Conservation (phyloP, 2,113 vertebrate species). For the Scatophagus argus region DNA sequence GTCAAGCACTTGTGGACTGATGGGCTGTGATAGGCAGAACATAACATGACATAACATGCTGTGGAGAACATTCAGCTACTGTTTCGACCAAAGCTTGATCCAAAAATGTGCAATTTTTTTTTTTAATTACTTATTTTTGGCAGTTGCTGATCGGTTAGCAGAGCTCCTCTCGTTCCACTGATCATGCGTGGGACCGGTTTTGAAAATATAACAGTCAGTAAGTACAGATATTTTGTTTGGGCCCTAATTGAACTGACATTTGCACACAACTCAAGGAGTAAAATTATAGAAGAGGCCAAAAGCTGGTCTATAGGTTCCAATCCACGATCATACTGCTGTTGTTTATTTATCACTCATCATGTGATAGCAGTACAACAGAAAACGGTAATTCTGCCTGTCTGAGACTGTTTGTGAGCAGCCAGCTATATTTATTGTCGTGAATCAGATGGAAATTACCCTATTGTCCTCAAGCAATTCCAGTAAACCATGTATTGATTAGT, state of each 20-base stretch:
- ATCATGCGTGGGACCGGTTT: too few relatives aligned
- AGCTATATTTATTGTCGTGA: constrained; percentile 58
- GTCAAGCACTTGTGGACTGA: too few relatives aligned
- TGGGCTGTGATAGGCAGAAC: too few relatives aligned
- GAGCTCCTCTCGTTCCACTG: too few relatives aligned
- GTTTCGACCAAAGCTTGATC: too few relatives aligned
- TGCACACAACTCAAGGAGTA: too few relatives aligned
- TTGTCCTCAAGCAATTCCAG: constrained; percentile 64
- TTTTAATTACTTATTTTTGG: too few relatives aligned
- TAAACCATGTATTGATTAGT: constrained; percentile 73
- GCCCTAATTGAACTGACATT: constrained; percentile 1
- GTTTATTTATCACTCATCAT: constrained; percentile 10
- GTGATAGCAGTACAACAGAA: constrained; percentile 4
- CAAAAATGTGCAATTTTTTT: too few relatives aligned
- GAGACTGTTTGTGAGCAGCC: constrained; percentile 23
- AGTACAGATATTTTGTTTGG: constrained; percentile 1
- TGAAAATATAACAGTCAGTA: neutral
- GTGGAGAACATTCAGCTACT: too few relatives aligned
- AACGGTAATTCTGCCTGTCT: constrained; percentile 7
- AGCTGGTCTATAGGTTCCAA: constrained; percentile 23
- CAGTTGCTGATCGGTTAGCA: too few relatives aligned
- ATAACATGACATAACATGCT: too few relatives aligned
- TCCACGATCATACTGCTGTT: neutral
- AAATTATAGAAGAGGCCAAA: constrained; percentile 26
- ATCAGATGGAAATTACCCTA: constrained; percentile 53